Evolutionary conservation across 2,113 vertebrate species (phyloP), one percentile per base, ranked within the genome.

Genomic region (Hemibagrus wyckioides): DNA sequence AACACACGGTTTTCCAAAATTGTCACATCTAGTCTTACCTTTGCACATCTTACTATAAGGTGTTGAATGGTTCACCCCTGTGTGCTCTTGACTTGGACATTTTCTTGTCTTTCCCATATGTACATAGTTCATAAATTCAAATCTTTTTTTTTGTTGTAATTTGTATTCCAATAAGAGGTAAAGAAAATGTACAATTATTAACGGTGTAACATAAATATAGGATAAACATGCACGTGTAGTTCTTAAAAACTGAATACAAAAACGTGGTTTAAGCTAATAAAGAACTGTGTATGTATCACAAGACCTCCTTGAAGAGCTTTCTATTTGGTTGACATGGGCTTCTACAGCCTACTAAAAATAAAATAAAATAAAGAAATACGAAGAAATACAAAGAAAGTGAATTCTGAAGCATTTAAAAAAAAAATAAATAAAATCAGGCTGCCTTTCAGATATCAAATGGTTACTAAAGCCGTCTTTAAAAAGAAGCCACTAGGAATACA

Each of bases 131-230:
- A 86, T 14, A 69, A 80, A 54, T 33, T 59, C 54, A 36, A 44
- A 33, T 86, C 21, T 41, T 0, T 36, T 81, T 50, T 91, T 92
- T 71, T 92, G 92, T 92, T 87, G 21, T 89, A 77, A 92, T 85
- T 88, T 93, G 92, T 94, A 90, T 94, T 95, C 92, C 79, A 92
- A 92, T 92, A 93, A 94, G 91, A 92, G 90, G 92, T 85, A 91
- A 83, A 92, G 85, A 91, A 90, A 88, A 84, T 63, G 89, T 85
- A 86, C 85, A 80, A 44, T 25, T 76, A 61, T 86, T 86, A 90
- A 80, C 23, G 21, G 75, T 87, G 82, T 83, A 93, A 93, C 92
- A 91, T 48, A 92, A 89, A 73, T 83, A 84, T 36, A 80, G 82
- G 73, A 28, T n/a, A 80, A 89, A 91, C 93, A 92, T 94, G 93